These are phyloP conservation scores for Tychaedon coryphoeus DNA, from an alignment of 2,113 vertebrate genomes.

Conservation along the genomic window DNA sequence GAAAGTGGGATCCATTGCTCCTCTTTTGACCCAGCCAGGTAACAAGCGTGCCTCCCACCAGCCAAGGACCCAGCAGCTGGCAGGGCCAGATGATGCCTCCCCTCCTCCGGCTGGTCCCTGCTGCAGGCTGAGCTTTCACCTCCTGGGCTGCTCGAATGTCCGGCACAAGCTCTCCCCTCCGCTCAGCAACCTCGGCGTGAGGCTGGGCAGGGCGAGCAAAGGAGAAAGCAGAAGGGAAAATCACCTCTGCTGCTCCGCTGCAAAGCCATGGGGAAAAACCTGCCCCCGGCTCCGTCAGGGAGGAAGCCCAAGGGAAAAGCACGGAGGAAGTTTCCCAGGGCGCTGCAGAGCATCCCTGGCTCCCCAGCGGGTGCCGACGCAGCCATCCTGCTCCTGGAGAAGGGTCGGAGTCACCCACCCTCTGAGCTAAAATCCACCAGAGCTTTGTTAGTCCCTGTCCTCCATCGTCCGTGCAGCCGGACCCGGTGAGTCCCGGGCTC, in stretches of 20 bases:
- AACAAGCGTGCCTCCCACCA: rapidly evolving
- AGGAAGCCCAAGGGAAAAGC: neutral
- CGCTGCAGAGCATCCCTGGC: neutral
- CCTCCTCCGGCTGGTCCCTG: neutral
- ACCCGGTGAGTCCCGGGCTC: neutral
- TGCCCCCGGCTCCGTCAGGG: rapidly evolving
- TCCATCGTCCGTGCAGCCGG: neutral
- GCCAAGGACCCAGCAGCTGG: neutral
- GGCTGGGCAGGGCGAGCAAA: neutral
- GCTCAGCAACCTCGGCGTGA: rapidly evolving
- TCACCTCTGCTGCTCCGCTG: rapidly evolving
- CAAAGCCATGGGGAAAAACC: neutral
- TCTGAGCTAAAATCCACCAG: neutral
- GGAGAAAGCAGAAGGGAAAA: neutral
- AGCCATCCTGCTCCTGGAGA: neutral
- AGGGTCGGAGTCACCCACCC: too few relatives aligned
- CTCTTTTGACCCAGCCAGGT: rapidly evolving
- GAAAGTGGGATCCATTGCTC: rapidly evolving
- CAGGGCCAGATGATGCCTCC: neutral
- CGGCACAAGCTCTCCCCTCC: rapidly evolving
- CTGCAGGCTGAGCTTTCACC: neutral
- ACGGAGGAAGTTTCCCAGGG: neutral
- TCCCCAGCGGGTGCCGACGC: rapidly evolving
- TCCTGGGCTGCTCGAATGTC: neutral
- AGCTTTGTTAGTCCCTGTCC: too few relatives aligned